A percentile compares a stretch with the other conserved stretches of the same genome.
phyloP scores from a whole-genome alignment of 2,888 invertebrate species.

The Xylota segnis region DNA sequence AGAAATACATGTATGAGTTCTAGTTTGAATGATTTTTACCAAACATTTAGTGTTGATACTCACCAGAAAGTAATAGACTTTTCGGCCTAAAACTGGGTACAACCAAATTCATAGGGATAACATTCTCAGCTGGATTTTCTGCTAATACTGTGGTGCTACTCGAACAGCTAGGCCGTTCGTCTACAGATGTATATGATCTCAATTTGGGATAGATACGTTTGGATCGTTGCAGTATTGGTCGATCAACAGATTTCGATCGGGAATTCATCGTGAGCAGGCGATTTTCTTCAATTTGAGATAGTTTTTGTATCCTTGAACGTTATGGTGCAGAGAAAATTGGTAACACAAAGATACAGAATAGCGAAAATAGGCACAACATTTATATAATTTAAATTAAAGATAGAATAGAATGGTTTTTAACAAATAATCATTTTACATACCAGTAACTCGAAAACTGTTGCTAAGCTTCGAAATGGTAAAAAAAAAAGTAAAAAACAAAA shows the following conservation, averaged over 20 bases:
- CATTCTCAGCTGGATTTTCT: constrained; percentile 35
- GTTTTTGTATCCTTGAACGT: constrained; percentile 77
- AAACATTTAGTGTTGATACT: background rate
- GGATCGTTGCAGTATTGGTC: constrained; percentile 74
- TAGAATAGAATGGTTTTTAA: background rate
- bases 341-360: constrained; percentile 75
- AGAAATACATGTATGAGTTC: background rate
- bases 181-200: constrained; percentile 74
- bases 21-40: background rate
- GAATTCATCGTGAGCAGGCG: constrained; percentile 78
- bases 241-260: constrained; percentile 81
- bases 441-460: constrained; percentile 2
- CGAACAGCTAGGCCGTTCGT: constrained; percentile 72
- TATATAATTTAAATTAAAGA: constrained; percentile 37
- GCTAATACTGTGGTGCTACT: constrained; percentile 49
- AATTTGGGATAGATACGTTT: constrained; percentile 71
- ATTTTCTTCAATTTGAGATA: constrained; percentile 77
- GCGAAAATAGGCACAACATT: constrained; percentile 73
- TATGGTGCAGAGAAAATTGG: constrained; percentile 71
- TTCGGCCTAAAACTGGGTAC: constrained; percentile 45
- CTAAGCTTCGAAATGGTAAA: constrained; percentile 4
- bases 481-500: background rate
- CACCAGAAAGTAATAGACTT: constrained; percentile 57
- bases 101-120: constrained; percentile 49
- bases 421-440: constrained; percentile 17